Evolutionary conservation across 2,888 invertebrate genomes (phyloP).

Genomic region (Erynnis tages): DNA sequence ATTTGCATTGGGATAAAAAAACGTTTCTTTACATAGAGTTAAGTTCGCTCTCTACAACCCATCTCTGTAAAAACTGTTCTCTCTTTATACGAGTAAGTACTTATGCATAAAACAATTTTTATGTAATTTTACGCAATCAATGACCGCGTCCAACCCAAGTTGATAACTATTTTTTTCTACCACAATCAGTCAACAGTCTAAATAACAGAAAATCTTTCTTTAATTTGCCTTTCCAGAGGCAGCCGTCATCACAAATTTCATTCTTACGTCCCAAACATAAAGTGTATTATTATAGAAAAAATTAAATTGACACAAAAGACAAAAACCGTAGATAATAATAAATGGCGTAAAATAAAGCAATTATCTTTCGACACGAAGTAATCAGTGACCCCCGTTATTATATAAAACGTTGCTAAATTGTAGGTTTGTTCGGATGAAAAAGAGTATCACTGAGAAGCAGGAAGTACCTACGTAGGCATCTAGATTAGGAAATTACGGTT

Average conservation of each 20-base stretch:
- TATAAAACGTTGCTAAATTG: constrained; percentile 23
- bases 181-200: constrained; percentile 5
- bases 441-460: constrained; percentile 1
- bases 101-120: too few species aligned
- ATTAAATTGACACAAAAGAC: background rate
- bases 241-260: too few species aligned
- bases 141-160: background rate
- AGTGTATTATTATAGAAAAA: background rate
- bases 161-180: background rate
- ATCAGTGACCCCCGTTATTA: constrained; percentile 7
- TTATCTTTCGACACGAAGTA: constrained; percentile 17
- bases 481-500: background rate
- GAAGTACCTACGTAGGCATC: background rate
- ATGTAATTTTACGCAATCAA: background rate
- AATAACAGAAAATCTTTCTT: constrained; percentile 9
- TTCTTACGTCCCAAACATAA: too few species aligned
- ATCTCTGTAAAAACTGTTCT: too few species aligned
- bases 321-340: constrained; percentile 10
- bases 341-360: constrained; percentile 26
- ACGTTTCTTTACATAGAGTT: too few species aligned
- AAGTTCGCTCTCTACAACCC: too few species aligned
- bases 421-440: constrained; percentile 14
- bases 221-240: background rate
- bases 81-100: too few species aligned
- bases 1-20: too few species aligned